Base-by-base conservation (phyloP, 2,113 vertebrate genomes). In the Lagopus leucura region DNA sequence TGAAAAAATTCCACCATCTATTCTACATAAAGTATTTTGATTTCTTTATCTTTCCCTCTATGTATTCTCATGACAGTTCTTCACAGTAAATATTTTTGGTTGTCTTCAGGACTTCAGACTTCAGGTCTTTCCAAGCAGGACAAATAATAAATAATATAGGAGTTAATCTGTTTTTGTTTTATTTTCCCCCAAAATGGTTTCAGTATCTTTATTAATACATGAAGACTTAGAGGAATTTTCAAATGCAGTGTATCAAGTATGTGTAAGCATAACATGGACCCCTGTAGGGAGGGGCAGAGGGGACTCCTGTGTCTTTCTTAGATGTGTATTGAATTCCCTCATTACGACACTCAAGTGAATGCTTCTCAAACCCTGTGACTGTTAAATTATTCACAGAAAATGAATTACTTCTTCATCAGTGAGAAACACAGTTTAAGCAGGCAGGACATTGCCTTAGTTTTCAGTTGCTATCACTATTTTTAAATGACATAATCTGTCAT, bases 401-500 rank as follows among this genome's bases (percentile, higher is more conserved):
- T 73, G 86, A 93, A 93, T 86, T 1, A 82, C 63, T 91, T 84
- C 38, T 94, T 88, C 72, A 20, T 96, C 64, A 57, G 17, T 43
- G 25, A 54, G 42, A 79, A 60, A 2, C 38, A 22, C 32, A 83
- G 36, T 76, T 93, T 52, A 74, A 64, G 42, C 25, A 93, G 77
- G 81, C 72, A 89, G 71, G 32, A 43, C 16, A 32, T 50, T 70
- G 45, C 58, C 47, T 95, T 32, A 48, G 72, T 61, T 92, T 94
- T 95, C 71, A 83, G 64, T 93, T 76, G 30, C 50, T 90, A 84
- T 72, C 24, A 27, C 66, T 60, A 16, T 77, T 94, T 82, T 58
- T 14, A 71, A 81, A 83, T 92, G 65, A 94, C 85, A 95, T 75
- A 71, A 92, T 90, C 91, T 90, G 78, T 96, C 93, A 95, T 92